Base-by-base conservation (phyloP, 2,797 vertebrate genomes). In the Hydrolagus colliei region DNA sequence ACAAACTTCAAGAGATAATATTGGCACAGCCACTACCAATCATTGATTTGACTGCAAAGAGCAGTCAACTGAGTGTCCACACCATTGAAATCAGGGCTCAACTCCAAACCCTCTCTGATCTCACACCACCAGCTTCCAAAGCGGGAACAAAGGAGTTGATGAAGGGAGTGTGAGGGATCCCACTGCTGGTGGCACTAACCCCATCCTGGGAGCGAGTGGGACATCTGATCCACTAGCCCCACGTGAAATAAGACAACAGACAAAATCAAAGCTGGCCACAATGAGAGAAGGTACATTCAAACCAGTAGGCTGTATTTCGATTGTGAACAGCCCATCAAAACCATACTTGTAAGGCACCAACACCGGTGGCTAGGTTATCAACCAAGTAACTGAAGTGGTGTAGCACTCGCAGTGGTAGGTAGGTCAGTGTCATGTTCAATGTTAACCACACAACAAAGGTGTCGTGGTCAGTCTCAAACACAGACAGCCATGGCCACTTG, bases 261-360 rank as follows among this genome's bases (percentile, higher is more conserved):
- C 41, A 52, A 68, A 52, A 67, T 11, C 79, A 84, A 71, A 84
- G 52, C 9, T 67, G 20, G 32, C 9, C 67, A 67, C 79, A 84
- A 84, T 11, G 14, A 52, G n/a, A 11, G 41, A 35, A 52, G 10
- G 65, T 84, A 84, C 79, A 84, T 84, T 84, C 79, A 84, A 84
- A 67, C 9, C 13, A 16, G 18, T 67, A 63, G 11, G 65, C 65
- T 52, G 71, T 9, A 84, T 68, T 84, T 20, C 9, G 65, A 84
- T 41, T 68, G 41, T 35, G 16, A 32, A 16, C 32, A 80, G 62
- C 22, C 78, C 22, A 27, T n/a, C 62, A 59, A 52, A 6, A 67
- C 65, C 63, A 35, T 27, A 65, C 32, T 22, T 62, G 59, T 52
- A 80, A 82, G 35, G 7, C 73, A 75, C 35, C 5, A 73, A 73